These are phyloP conservation scores for Zaprionus inermis DNA, from an alignment of 1,140 invertebrate species.

Conservation along the genomic window DNA sequence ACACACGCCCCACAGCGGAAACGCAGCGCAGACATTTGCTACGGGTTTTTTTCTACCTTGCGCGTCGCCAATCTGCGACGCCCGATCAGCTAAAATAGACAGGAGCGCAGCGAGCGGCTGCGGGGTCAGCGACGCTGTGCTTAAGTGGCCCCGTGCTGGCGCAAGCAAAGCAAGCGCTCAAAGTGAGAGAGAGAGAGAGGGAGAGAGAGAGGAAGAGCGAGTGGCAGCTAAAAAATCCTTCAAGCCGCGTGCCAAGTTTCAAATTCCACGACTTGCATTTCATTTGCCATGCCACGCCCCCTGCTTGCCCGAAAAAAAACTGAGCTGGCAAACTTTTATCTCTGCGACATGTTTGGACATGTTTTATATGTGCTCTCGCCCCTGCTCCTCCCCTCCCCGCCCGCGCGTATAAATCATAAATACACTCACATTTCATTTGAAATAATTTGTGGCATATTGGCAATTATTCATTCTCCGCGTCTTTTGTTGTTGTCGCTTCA, in stretches of 20 bases:
- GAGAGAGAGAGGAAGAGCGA: background rate
- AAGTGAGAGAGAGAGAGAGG: conserved; percentile 17
- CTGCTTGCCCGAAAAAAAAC: conserved; percentile 23
- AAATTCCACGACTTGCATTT: conserved; percentile 70
- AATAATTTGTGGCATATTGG: conserved; percentile 83
- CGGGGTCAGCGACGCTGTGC: conserved; percentile 6
- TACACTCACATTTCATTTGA: conserved; percentile 82
- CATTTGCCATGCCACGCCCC: conserved; percentile 60
- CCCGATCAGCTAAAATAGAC: conserved; percentile 54
- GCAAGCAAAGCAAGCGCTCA: conserved; percentile 39
- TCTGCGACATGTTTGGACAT: conserved; percentile 39
- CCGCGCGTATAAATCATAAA: conserved; percentile 74
- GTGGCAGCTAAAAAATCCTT: conserved; percentile 39
- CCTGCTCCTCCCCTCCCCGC: background rate
- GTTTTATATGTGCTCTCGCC: conserved; percentile 42
- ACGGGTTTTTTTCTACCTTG: conserved; percentile 56
- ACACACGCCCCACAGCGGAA: conserved; percentile 59
- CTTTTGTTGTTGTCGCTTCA: conserved; percentile 25
- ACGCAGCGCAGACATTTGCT: conserved; percentile 76
- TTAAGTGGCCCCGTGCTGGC: conserved; percentile 75
- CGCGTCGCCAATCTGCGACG: conserved; percentile 68
- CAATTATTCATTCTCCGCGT: conserved; percentile 67
- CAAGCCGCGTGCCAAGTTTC: conserved; percentile 53
- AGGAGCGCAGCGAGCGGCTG: background rate
- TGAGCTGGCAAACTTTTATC: conserved; percentile 73